These are phyloP conservation scores for Heliconius hortense DNA, from an alignment of 2,888 invertebrate genomes.

Conservation along the genomic window DNA sequence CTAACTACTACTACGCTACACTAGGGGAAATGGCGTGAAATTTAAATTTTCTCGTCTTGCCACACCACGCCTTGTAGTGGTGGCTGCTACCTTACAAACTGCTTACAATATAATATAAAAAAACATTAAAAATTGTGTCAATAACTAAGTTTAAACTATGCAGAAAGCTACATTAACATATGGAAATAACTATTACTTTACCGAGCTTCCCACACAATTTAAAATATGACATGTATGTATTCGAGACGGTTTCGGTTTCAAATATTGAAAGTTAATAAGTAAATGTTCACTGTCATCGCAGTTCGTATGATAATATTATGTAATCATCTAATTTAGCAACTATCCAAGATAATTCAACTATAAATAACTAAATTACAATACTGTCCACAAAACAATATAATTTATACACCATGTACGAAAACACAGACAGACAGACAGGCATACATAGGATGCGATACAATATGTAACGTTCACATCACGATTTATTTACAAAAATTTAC, in stretches of 20 bases:
- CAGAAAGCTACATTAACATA: conserved; percentile 31
- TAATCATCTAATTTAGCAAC: conserved; percentile 5
- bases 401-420: conserved; percentile 60
- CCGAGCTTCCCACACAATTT: conserved; percentile 38
- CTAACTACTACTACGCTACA: conserved; percentile 37
- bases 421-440: conserved; percentile 59
- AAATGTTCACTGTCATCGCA: background rate
- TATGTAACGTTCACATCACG: conserved; percentile 50
- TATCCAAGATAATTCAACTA: conserved; percentile 45
- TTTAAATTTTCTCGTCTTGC: conserved; percentile 45
- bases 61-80: conserved; percentile 37
- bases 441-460: conserved; percentile 59
- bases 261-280: conserved; percentile 14
- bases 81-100: conserved; percentile 29
- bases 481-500: conserved; percentile 70
- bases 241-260: conserved; percentile 29
- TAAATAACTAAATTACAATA: conserved; percentile 71
- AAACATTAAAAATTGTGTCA: conserved; percentile 34
- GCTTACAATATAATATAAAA: conserved; percentile 17
- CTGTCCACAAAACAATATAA: conserved; percentile 48
- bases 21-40: conserved; percentile 56
- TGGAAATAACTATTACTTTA: conserved; percentile 10
- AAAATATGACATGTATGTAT: conserved; percentile 37
- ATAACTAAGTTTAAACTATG: conserved; percentile 40
- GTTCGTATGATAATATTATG: background rate